These are phyloP conservation scores for Laspeyria flexula DNA, from an alignment of 2,888 invertebrate genomes.

Conservation along the genomic window DNA sequence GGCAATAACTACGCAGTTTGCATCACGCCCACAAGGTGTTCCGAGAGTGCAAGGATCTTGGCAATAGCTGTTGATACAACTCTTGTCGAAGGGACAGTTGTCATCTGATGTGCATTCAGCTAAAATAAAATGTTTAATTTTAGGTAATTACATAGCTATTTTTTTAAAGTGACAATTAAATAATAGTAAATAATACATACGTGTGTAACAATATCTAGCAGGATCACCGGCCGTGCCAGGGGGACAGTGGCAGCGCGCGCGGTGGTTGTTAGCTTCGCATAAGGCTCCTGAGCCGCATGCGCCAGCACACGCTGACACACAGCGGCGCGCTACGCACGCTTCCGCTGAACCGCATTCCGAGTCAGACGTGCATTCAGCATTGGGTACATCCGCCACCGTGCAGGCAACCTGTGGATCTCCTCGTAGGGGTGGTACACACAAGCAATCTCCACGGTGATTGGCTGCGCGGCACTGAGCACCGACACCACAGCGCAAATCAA, in stretches of 20 bases:
- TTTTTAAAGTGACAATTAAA: no score
- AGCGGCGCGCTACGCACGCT: slow-evolving; percentile 92
- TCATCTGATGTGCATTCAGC: slow-evolving; percentile 92
- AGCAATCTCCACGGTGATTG: slow-evolving; percentile 92
- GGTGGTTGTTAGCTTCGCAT: slow-evolving; percentile 91
- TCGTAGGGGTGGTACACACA: slow-evolving; percentile 89
- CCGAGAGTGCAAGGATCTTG: slow-evolving; percentile 91
- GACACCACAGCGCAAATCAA: slow-evolving; percentile 89
- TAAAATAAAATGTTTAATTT: slow-evolving; percentile 67
- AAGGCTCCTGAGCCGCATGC: slow-evolving; percentile 93
- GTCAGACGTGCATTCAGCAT: slow-evolving; percentile 90
- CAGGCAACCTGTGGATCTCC: slow-evolving; percentile 95
- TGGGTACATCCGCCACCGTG: slow-evolving; percentile 74
- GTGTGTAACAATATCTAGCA: slow-evolving; percentile 93
- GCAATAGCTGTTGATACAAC: slow-evolving; percentile 92
- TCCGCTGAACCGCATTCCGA: slow-evolving; percentile 91
- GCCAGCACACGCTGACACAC: slow-evolving; percentile 93
- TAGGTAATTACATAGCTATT: no score
- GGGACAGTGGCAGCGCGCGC: slow-evolving; percentile 94
- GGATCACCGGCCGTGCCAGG: slow-evolving; percentile 96
- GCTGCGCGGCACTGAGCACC: slow-evolving; percentile 92
- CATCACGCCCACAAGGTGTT: slow-evolving; percentile 91
- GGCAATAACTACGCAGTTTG: slow-evolving; percentile 90
- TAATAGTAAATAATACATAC: no score
- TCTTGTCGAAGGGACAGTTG: slow-evolving; percentile 94